Conservation (phyloP, 2,113 vertebrate species). For the Argyrosomus japonicus region DNA sequence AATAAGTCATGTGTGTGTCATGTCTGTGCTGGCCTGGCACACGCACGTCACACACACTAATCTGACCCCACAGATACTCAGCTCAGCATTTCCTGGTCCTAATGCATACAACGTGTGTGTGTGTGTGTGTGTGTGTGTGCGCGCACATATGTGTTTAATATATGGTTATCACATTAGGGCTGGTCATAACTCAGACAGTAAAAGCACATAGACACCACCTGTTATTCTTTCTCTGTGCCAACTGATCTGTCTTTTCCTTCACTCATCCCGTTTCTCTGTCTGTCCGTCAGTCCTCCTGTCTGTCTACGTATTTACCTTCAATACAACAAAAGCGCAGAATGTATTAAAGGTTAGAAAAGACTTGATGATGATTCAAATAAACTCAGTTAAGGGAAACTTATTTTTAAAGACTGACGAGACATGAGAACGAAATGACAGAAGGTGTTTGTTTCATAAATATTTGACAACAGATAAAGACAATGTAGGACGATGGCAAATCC, state of each 20-base stretch:
- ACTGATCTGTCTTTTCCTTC: conserved; percentile 51
- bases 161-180: conserved; percentile 72
- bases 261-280: conserved; percentile 10
- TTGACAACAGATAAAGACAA: conserved; percentile 40
- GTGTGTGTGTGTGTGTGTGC: conserved; percentile 43
- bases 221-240: conserved; percentile 47
- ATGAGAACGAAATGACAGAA: conserved; percentile 42
- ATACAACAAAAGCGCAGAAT: conserved; percentile 38
- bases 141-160: conserved; percentile 47
- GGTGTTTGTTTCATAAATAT: conserved; percentile 46
- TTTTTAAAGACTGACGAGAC: conserved; percentile 29
- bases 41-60: conserved; percentile 59
- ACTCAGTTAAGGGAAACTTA: conserved; percentile 3
- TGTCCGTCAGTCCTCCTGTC: conserved; percentile 13
- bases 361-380: conserved; percentile 25
- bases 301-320: conserved; percentile 24
- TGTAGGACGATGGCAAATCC: conserved; percentile 9
- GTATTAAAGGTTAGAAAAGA: conserved; percentile 1
- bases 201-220: conserved; percentile 66
- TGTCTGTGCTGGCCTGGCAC: conserved; percentile 56
- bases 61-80: conserved; percentile 42
- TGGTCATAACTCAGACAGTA: conserved; percentile 72
- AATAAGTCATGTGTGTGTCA: conserved; percentile 78
- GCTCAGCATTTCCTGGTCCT: conserved; percentile 62
- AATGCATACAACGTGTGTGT: conserved; percentile 61